Evolutionary conservation across 1,140 invertebrate genomes (phyloP), one percentile per base, ranked within the genome.

Genomic region (Brachionus angularis): DNA sequence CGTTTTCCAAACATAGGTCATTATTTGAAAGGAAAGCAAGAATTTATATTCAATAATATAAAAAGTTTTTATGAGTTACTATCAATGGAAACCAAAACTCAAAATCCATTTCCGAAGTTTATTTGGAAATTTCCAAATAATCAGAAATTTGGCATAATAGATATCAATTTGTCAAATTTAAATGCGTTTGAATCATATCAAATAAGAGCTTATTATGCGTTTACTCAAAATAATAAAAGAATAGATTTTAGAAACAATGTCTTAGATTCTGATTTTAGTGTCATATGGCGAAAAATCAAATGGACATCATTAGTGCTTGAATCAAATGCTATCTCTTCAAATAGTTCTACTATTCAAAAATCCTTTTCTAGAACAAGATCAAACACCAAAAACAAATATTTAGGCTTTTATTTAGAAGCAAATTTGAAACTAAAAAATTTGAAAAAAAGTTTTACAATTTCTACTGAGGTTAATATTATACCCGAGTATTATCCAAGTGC

Each of bases 61-160:
- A 58, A 58, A 33, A 23, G 21, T 4, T 58, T 58, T 36, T 39
- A 23, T 8, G 33, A 58, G 3, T 58, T 58, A 25, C 21, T 58
- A 18, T 1, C 36, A 3, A 33, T 12, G 5, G 18, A 58, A 21
- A 58, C 53, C 14, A 18, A 8, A 3, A 39, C 16, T 2, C 18
- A 18, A 2, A 18, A 34, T 10, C 36, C 53, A 5, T 23, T 58
- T 8, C 53, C 53, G 4, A 58, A 39, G 36, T 58, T 58, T 5
- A 58, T 39, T 8, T 58, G 53, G 53, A 39, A 23, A 25, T 39
- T 58, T 58, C 16, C 36, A 58, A 58, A 58, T 14, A 58, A 36
- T 39, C n/a, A 39, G 18, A 39, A 39, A 25, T 58, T 58, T 39
- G 53, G 53, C 7, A 3, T 23, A 7, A 58, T 39, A 39, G 16